Percentiles rank a stretch among this genome's conserved stretches.
Evolutionary conservation across 1,140 invertebrate species (phyloP).

Genomic region (Steinernema khuongi): DNA sequence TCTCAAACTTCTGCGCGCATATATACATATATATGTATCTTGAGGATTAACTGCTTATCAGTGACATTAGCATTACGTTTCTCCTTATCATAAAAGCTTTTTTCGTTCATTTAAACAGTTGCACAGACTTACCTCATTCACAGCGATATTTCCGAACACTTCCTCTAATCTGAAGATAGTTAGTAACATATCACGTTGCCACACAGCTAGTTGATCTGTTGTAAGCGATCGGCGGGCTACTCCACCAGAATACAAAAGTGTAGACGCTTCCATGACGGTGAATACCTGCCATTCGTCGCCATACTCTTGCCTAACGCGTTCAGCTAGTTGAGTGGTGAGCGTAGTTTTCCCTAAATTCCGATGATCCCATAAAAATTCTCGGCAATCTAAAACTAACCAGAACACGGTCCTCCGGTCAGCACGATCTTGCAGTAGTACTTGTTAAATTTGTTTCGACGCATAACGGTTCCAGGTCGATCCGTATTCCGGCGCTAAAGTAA

Average conservation of each 20-base stretch:
- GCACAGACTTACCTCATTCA: background rate
- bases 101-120: too few relatives aligned
- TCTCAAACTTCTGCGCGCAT: too few relatives aligned
- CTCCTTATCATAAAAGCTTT: too few relatives aligned
- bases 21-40: too few relatives aligned
- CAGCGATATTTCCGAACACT: background rate
- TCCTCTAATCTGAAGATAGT: background rate
- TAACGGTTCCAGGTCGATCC: too few relatives aligned
- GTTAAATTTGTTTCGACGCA: background rate
- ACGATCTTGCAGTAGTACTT: background rate
- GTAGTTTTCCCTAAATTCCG: background rate
- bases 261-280: background rate
- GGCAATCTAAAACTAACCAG: background rate
- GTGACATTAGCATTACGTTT: too few relatives aligned
- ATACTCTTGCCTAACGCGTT: background rate
- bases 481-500: too few relatives aligned
- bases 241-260: slow-evolving; percentile 3
- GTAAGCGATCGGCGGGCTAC: background rate
- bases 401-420: background rate
- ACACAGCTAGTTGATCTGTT: background rate
- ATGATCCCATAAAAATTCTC: background rate
- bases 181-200: background rate
- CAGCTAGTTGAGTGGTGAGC: background rate
- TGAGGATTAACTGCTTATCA: too few relatives aligned
- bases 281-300: background rate